These are phyloP conservation scores for Drosophila kokeensis DNA, from an alignment of 2,888 invertebrate genomes.

Conservation along the genomic window DNA sequence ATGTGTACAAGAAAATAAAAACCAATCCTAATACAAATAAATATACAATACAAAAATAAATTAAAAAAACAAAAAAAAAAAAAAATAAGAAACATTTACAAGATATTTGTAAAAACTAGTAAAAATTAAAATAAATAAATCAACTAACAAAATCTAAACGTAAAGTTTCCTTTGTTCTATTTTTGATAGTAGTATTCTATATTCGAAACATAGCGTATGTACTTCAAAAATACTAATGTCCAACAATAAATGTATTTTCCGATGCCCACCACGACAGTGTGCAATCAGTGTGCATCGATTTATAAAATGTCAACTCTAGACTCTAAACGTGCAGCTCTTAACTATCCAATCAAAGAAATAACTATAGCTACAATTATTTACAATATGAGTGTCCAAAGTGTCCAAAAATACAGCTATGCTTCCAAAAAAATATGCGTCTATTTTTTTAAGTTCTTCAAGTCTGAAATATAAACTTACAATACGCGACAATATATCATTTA, in stretches of 20 bases:
- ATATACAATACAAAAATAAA: not conserved
- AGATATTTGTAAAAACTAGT: conserved; percentile 5
- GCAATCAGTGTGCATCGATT: conserved; percentile 56
- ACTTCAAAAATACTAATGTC: conserved; percentile 11
- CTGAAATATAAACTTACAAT: not conserved
- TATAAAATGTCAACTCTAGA: conserved; percentile 27
- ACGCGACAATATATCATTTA: conserved; percentile 3
- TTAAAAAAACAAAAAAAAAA: too few species aligned
- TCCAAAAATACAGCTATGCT: not conserved
- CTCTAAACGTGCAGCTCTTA: conserved; percentile 22
- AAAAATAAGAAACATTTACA: not conserved
- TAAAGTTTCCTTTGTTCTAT: conserved; percentile 70
- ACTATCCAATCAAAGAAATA: conserved; percentile 26
- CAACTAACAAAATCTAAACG: conserved; percentile 25
- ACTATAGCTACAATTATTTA: conserved; percentile 34
- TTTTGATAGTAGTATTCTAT: conserved; percentile 73
- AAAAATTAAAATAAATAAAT: conserved; percentile 7
- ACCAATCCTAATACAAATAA: conserved; percentile 3
- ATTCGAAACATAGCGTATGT: conserved; percentile 33
- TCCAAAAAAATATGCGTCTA: not conserved
- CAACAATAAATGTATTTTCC: conserved; percentile 32
- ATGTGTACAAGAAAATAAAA: conserved; percentile 21
- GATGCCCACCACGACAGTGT: conserved; percentile 47
- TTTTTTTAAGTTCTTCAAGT: not conserved
- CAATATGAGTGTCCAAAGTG: conserved; percentile 12